Conservation (phyloP, 2,888 invertebrate genomes). For the Nymphalis polychloros region DNA sequence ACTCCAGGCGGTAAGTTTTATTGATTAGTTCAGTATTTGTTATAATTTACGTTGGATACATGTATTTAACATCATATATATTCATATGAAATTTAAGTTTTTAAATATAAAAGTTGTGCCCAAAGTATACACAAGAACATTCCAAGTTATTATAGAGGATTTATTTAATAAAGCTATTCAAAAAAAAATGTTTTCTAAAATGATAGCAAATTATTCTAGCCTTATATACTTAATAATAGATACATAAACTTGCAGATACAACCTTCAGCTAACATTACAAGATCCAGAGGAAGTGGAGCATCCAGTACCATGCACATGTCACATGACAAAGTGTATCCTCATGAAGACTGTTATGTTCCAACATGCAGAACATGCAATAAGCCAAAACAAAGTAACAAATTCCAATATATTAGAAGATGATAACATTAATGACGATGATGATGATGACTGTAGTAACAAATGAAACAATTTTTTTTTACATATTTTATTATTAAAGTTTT, state of each 20-base stretch:
- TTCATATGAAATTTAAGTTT: not conserved
- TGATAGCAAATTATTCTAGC: no score
- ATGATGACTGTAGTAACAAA: constrained; percentile 38
- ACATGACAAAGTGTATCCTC: constrained; percentile 89
- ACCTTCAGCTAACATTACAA: constrained; percentile 85
- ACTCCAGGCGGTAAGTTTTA: constrained; percentile 68
- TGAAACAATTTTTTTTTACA: not conserved
- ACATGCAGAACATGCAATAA: constrained; percentile 55
- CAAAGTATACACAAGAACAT: no score
- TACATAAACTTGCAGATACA: constrained; percentile 75
- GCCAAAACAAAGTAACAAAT: constrained; percentile 24
- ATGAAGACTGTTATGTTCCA: constrained; percentile 83
- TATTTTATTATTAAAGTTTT: constrained; percentile 1
- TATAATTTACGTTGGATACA: not conserved
- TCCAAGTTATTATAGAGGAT: no score
- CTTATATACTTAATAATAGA: no score
- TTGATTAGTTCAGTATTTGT: constrained; percentile 1
- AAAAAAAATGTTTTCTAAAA: no score
- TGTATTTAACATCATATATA: no score
- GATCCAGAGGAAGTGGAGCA: constrained; percentile 87
- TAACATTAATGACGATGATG: constrained; percentile 49
- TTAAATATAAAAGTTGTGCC: not conserved
- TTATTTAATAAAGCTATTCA: no score
- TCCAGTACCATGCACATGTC: constrained; percentile 89
- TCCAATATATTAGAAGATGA: constrained; percentile 50